Evolutionary conservation across 2,113 vertebrate genomes (phyloP).

Genomic region (Eulemur macaco): DNA sequence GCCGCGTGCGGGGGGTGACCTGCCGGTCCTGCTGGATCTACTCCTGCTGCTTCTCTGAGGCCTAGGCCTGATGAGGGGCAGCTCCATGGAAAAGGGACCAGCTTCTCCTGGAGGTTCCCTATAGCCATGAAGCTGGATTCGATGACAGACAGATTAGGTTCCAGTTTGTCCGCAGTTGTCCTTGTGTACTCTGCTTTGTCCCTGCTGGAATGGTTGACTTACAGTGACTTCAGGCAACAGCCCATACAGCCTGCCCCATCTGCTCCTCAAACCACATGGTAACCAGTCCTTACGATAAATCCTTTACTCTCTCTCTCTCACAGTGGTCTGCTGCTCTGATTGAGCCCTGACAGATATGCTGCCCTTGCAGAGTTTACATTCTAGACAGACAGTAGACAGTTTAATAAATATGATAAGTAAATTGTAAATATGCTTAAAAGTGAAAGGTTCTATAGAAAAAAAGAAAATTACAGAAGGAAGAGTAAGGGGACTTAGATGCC

Average conservation of each 20-base stretch:
- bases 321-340: not conserved
- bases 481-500: not conserved
- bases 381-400: not conserved
- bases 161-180: not conserved
- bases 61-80: not conserved
- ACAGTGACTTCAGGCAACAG: not conserved
- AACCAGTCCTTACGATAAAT: not conserved
- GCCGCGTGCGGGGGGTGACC: not conserved
- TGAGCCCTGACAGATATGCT: not conserved
- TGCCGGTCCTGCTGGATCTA: not conserved
- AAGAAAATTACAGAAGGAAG: not conserved
- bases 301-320: not conserved
- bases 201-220: not conserved
- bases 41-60: not conserved
- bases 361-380: not conserved
- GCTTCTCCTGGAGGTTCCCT: not conserved
- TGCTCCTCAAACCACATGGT: fast-evolving
- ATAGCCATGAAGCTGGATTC: not conserved
- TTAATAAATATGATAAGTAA: not conserved
- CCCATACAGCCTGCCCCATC: fast-evolving
- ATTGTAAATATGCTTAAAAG: not conserved
- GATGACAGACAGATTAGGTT: not conserved
- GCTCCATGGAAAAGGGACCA: not conserved
- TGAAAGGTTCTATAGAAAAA: not conserved
- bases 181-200: not conserved